Conservation (phyloP, 2,888 invertebrate genomes). For the Temnothorax unifasciatus region DNA sequence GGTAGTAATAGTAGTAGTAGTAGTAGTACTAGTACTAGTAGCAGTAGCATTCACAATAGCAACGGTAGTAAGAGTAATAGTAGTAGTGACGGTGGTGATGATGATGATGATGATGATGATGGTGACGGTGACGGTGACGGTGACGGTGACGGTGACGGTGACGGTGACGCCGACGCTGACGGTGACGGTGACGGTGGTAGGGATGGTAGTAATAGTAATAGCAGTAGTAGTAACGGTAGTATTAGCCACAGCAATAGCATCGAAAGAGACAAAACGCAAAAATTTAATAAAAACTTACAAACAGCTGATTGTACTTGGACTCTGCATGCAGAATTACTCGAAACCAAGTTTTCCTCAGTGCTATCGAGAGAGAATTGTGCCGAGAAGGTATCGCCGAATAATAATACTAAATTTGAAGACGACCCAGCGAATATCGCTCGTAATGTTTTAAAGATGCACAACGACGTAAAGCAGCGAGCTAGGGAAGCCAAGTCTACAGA, state of each 20-base stretch:
- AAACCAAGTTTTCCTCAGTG: slow-evolving; percentile 61
- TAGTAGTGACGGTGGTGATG: neutral
- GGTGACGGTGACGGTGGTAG: neutral
- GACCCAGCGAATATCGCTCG: slow-evolving; percentile 58
- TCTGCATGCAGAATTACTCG: slow-evolving; percentile 59
- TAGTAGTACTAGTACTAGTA: neutral
- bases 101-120: neutral
- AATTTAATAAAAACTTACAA: slow-evolving; percentile 68
- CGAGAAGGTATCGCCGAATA: neutral
- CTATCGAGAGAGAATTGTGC: slow-evolving; percentile 21
- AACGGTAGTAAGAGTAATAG: neutral
- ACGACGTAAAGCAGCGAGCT: slow-evolving; percentile 50
- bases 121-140: neutral
- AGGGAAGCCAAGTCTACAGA: slow-evolving; percentile 50
- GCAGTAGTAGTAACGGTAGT: slow-evolving; percentile 40
- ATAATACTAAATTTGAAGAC: slow-evolving; percentile 42
- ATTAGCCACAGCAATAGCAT: slow-evolving; percentile 67
- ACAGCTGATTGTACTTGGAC: slow-evolving; percentile 55
- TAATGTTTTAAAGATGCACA: slow-evolving; percentile 55
- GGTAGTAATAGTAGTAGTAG: neutral
- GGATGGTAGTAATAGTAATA: neutral
- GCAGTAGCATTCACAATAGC: neutral
- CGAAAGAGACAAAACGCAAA: slow-evolving; percentile 67
- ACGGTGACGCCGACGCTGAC: no score
- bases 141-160: neutral